Evolutionary conservation across 2,888 invertebrate genomes (phyloP).

Genomic region (Ectemnius cavifrons): DNA sequence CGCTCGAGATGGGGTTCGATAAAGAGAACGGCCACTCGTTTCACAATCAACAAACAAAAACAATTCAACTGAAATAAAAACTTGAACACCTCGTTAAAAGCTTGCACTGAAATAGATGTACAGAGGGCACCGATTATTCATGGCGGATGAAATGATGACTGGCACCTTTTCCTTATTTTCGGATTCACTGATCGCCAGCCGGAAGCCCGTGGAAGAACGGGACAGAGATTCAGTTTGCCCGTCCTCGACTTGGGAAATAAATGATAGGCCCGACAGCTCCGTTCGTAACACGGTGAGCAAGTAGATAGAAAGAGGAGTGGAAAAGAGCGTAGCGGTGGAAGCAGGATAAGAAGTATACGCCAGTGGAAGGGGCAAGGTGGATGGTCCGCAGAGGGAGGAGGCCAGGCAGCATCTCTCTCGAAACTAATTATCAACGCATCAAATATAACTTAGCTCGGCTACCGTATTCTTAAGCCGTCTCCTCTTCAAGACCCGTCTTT

Average conservation of each 20-base stretch:
- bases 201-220: conserved; percentile 35
- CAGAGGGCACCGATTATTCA: conserved; percentile 1
- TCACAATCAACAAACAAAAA: neutral
- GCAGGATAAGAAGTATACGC: conserved; percentile 18
- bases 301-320: conserved; percentile 26
- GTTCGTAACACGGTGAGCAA: conserved; percentile 31
- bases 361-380: conserved; percentile 37
- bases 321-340: conserved; percentile 12
- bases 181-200: conserved; percentile 36
- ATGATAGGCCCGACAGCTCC: conserved; percentile 67
- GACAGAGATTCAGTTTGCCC: conserved; percentile 50
- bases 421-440: conserved; percentile 77
- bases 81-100: neutral
- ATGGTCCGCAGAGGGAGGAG: conserved; percentile 32
- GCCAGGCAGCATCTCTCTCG: conserved; percentile 42
- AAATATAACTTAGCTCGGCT: conserved; percentile 75
- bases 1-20: neutral
- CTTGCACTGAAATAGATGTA: conserved; percentile 28
- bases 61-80: neutral
- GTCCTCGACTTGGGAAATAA: conserved; percentile 65
- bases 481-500: conserved; percentile 50
- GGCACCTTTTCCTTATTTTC: conserved; percentile 40
- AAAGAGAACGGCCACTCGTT: neutral
- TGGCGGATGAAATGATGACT: conserved; percentile 16
- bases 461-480: conserved; percentile 71